Evolutionary conservation across 2,113 vertebrate genomes (phyloP), one percentile per base, ranked within the genome.

Genomic region (Anarhynchus alexandrinus): DNA sequence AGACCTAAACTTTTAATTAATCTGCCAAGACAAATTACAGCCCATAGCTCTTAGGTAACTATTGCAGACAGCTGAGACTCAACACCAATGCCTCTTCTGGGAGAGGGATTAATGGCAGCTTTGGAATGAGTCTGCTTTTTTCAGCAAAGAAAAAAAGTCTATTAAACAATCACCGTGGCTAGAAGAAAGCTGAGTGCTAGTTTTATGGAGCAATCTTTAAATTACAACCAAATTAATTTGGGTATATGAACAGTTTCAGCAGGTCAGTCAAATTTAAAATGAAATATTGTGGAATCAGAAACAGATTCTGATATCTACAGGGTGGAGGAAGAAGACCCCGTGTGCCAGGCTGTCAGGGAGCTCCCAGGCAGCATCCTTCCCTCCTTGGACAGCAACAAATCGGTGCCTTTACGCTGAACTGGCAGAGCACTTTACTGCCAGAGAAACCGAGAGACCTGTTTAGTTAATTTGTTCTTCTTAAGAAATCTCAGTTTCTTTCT

Each of bases 1-100:
- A 97, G 96, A 97, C 94, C 93, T 95, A 97, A 97, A 98, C 96
- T 98, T 98, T 98, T 98, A 98, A 98, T 98, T 98, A 98, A 98
- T 93, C 95, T 98, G 98, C 96, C 98, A 98, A 97, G 97, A 98
- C 95, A 97, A 98, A 98, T 98, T 97, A 98, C 87, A 97, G 92
- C 84, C 96, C 88, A 80, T 23, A 94, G 96, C 82, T 97, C 92
- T 97, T 96, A 94, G 95, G 97, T 96, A 98, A 97, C 52, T 85
- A 90, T 40, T 96, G 95, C 73, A 97, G 98, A 98, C 97, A 98
- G 97, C 96, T 96, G 97, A 98, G 97, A 94, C 94, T 98, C 97
- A 98, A 90, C 61, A 94, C 91, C 95, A 95, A 73, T 58, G 92
- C 61, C 96, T 97, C 97, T 95, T 80, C 55, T 93, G 96, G 94